Evolutionary conservation across 1,140 invertebrate species (phyloP), one percentile per base, ranked within the genome.

Genomic region (Drusus annulatus): DNA sequence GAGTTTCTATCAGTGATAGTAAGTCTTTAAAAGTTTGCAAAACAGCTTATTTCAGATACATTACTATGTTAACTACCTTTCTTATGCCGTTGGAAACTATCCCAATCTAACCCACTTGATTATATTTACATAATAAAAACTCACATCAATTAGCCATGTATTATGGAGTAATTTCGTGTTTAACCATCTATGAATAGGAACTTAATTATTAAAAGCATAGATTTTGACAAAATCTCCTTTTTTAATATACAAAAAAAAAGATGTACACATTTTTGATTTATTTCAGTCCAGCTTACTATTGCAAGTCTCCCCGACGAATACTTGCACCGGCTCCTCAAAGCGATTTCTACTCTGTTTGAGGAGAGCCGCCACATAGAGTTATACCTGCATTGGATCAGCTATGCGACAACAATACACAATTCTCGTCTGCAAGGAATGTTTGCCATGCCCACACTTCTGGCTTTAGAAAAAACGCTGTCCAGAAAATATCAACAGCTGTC

Each of bases 301-400:
- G 85, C 89, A 0, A 91, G 87, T 79, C 85, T 98, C 5, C 91
- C 95, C 13, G 89, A 93, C 52, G 87, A 94, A n/a, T 98, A 97
- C 86, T 88, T 94, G 0, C 93, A 95, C 81, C 92, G 94, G 76
- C 85, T 97, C 23, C 86, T 98, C 7, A 88, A 90, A 63, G 94
- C 94, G 79, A 84, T 98, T 23, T 93, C 94, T 0, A 89, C 89
- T 17, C 91, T 93, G 73, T 86, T 98, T 17, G 96, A 97, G 84
- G 90, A 89, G 15, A 94, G 95, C 1, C 90, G 91, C 2, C 97
- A 98, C 86, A 86, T 98, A 60, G 95, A 98, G 85, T 98, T 97
- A 86, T 96, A 98, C 88, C 86, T 98, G 0, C 86, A 91, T 28
- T 99, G 97, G 97, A 90, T 94, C 54, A 91, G 93, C 82, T 85